These are phyloP conservation scores for Diplodus puntazzo DNA, from an alignment of 2,797 vertebrate species.

Conservation along the genomic window DNA sequence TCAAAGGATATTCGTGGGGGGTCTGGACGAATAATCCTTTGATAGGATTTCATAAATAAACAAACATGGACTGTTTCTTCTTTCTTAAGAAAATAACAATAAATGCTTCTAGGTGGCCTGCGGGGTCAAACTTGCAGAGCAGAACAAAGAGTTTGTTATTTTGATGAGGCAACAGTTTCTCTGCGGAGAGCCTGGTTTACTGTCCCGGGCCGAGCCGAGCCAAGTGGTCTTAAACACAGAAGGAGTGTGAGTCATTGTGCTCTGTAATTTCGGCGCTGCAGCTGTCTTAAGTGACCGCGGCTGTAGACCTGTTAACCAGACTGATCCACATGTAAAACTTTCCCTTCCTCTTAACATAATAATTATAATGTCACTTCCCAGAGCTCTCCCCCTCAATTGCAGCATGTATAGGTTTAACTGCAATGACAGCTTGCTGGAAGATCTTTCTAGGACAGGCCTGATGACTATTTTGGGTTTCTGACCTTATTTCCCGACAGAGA, in stretches of 20 bases:
- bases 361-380: slow-evolving; percentile 83
- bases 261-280: slow-evolving; percentile 82
- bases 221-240: slow-evolving; percentile 72
- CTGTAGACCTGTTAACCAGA: slow-evolving; percentile 81
- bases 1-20: slow-evolving; percentile 21
- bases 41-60: slow-evolving; percentile 13
- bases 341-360: slow-evolving; percentile 78
- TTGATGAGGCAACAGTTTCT: slow-evolving; percentile 73
- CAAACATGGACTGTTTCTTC: background rate
- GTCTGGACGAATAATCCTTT: slow-evolving; percentile 21
- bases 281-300: slow-evolving; percentile 80
- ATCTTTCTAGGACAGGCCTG: slow-evolving; percentile 71
- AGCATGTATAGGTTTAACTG: slow-evolving; percentile 76
- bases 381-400: slow-evolving; percentile 68
- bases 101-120: slow-evolving; percentile 68
- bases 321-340: slow-evolving; percentile 83
- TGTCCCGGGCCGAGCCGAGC: slow-evolving; percentile 51
- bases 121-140: slow-evolving; percentile 31
- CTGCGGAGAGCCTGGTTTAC: slow-evolving; percentile 63
- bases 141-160: slow-evolving; percentile 72
- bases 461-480: slow-evolving; percentile 78
- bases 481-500: slow-evolving; percentile 78
- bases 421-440: slow-evolving; percentile 75
- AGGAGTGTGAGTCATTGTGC: slow-evolving; percentile 74
- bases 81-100: slow-evolving; percentile 48